A percentile compares a stretch with the other conserved stretches of the same genome.
Conservation (phyloP, 1,140 invertebrate genomes). For the Musca vetustissima region DNA sequence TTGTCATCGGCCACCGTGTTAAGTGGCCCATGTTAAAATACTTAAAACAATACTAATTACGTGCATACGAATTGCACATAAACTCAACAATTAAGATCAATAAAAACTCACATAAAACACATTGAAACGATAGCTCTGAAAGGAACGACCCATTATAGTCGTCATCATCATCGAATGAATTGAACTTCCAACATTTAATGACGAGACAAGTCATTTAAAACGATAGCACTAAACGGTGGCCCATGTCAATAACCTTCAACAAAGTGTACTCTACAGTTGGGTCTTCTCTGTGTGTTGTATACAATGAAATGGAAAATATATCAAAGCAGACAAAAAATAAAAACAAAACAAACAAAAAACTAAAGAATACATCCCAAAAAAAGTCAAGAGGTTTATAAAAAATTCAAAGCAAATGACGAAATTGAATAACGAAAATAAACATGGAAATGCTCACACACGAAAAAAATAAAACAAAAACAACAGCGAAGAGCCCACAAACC, state of each 20-base stretch:
- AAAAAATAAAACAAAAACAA: not conserved
- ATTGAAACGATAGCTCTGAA: too few relatives aligned
- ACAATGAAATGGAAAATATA: too few relatives aligned
- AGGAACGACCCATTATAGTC: too few relatives aligned
- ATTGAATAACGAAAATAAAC: constrained; percentile 7
- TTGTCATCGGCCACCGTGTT: too few relatives aligned
- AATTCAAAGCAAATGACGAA: not conserved
- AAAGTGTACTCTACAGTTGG: not conserved
- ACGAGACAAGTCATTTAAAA: too few relatives aligned
- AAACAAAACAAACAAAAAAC: not conserved
- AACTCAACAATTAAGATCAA: too few relatives aligned
- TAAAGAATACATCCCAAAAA: constrained; percentile 4
- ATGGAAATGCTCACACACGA: not conserved
- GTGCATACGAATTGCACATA: too few relatives aligned
- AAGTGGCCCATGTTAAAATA: too few relatives aligned
- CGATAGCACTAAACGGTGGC: not conserved
- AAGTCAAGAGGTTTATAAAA: constrained; percentile 12
- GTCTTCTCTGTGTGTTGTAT: not conserved
- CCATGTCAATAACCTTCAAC: constrained; percentile 13
- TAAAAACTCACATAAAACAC: too few relatives aligned
- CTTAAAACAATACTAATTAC: too few relatives aligned
- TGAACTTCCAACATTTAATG: too few relatives aligned
- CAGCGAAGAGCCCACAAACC: not conserved
- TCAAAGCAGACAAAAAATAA: not conserved
- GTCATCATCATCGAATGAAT: too few relatives aligned